Evolutionary conservation across 2,888 invertebrate genomes (phyloP), one percentile per base, ranked within the genome.

Genomic region (Drosophila cognata): DNA sequence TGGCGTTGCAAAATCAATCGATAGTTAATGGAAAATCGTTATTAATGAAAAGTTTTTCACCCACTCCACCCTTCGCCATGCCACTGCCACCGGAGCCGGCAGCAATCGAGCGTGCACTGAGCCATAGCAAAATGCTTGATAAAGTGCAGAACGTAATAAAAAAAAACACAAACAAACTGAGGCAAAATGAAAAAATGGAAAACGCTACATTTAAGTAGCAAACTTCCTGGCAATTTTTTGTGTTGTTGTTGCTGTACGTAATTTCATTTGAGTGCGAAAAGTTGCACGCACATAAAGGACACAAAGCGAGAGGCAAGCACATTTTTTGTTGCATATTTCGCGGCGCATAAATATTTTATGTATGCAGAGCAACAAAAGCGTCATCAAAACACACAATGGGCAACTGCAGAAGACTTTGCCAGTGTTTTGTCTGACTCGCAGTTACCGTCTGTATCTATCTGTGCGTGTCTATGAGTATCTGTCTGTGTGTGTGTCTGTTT

Each of bases 11-110:
- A 91, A 92, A 92, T 92, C 92, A 92, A 92, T 92, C 92, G 92
- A 92, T 92, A 91, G 91, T 92, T 92, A 92, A 92, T 92, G 92
- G 92, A 92, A 92, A 92, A 92, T 92, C 92, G 92, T 92, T 92
- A 92, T 92, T 92, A 92, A 92, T 92, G 92, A 92, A 92, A 92
- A 92, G 74, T 92, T 92, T 85, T 69, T 41, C 87, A 56, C 77
- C 64, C 74, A 55, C 70, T 25, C 59, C 46, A 18, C n/a, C 31
- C 50, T 25, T 2, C 35, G n/a, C 21, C 57, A 2, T 21, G 29
- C 33, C 25, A 29, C 66, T 52, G 43, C 67, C 31, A n/a, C 33
- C 55, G 28, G 46, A 4, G 16, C 50, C 41, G 10, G 50, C 21
- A 74, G 82, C 88, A 88, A 91, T 90, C 85, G 85, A 85, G 83